Evolutionary conservation across 2,113 vertebrate species (phyloP).

Genomic region (Struthidea cinerea): DNA sequence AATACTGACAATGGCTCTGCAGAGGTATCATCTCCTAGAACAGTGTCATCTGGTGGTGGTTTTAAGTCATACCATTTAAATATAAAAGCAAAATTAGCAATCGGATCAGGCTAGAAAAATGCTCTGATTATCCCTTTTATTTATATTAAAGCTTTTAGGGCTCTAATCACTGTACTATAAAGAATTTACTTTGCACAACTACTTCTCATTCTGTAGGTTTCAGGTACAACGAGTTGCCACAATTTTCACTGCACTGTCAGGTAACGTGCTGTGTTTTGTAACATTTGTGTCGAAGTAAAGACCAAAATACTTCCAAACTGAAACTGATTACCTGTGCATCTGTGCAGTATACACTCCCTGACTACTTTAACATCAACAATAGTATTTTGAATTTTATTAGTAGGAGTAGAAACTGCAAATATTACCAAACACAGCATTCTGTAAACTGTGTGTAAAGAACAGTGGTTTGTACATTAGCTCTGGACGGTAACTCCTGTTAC

Average conservation of each 20-base stretch:
- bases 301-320: neutral
- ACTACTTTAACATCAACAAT: neutral
- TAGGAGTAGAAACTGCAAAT: neutral
- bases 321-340: neutral
- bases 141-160: neutral
- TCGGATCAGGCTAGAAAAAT: neutral
- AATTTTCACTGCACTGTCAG: neutral
- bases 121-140: neutral
- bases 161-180: neutral
- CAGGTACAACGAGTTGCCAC: neutral
- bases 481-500: neutral
- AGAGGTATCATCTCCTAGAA: neutral
- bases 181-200: neutral
- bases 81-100: neutral
- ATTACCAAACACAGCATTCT: neutral
- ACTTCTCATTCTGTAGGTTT: neutral
- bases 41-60: conserved; percentile 18
- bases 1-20: neutral
- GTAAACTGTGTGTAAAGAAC: neutral
- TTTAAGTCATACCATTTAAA: neutral
- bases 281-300: neutral
- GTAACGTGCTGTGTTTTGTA: neutral
- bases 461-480: neutral
- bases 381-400: neutral
- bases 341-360: neutral